phyloP scores from a whole-genome alignment of 1,140 invertebrate genomes.

The Drosophila cardini region DNA sequence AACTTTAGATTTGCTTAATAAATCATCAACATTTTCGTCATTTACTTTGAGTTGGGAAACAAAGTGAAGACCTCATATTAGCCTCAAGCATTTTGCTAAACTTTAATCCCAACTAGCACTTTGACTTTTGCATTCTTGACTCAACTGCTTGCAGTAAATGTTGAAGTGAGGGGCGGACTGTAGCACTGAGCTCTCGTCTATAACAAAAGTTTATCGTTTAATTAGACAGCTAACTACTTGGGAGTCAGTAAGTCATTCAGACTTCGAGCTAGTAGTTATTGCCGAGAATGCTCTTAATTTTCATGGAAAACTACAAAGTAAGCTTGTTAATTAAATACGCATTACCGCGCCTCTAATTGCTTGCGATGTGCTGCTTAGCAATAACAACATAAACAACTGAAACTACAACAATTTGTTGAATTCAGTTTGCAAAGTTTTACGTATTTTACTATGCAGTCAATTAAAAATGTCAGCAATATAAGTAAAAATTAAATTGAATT shows the following conservation, averaged over 20 bases:
- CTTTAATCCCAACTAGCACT: slow-evolving; percentile 21
- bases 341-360: slow-evolving; percentile 79
- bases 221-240: slow-evolving; percentile 68
- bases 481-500: slow-evolving; percentile 49
- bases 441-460: slow-evolving; percentile 21
- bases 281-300: slow-evolving; percentile 72
- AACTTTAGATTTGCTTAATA: slow-evolving; percentile 17
- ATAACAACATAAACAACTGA: slow-evolving; percentile 44
- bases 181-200: slow-evolving; percentile 35
- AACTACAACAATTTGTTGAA: slow-evolving; percentile 60
- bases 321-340: slow-evolving; percentile 82
- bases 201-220: slow-evolving; percentile 73
- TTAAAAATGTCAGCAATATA: slow-evolving; percentile 33
- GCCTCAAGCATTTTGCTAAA: slow-evolving; percentile 29
- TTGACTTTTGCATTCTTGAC: slow-evolving; percentile 31
- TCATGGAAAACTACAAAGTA: slow-evolving; percentile 79
- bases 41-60: slow-evolving; percentile 21
- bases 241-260: slow-evolving; percentile 49
- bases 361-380: slow-evolving; percentile 67
- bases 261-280: slow-evolving; percentile 23
- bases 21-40: slow-evolving; percentile 26
- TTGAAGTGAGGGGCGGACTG: background rate
- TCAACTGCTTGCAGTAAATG: background rate
- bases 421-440: slow-evolving; percentile 64
- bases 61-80: slow-evolving; percentile 1